Evolutionary conservation across 2,888 invertebrate species (phyloP), one percentile per base, ranked within the genome.

Genomic region (Ophioninae sp.): DNA sequence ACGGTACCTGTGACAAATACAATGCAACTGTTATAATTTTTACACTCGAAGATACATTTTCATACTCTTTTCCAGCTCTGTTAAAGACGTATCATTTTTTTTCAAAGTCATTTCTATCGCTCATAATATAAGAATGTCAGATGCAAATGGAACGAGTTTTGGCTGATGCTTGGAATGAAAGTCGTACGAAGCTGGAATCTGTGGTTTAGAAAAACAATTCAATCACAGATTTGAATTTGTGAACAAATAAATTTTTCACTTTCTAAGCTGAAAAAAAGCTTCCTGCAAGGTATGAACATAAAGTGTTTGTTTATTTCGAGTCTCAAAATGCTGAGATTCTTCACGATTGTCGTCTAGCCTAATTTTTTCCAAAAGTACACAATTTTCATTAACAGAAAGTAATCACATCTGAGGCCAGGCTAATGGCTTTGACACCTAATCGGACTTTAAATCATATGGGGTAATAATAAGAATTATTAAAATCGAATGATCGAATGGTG

Each of bases 1-100:
- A 99, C 1, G 99, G 99, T 86, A 99, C 98, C 97, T 98, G 89
- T 0, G 56, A 30, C 30, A 30, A 30, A 30, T 30, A 3, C 30
- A 3, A 30, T 30, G 30, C 30, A 3, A 30, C 30, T 65, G 7
- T 56, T n/a, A 20, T 41, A 20, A 7, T 57, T 21, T 39, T 39
- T 20, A 1, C 8, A 8, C 23, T 64, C n/a, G 13, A 6, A 30
- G 30, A 30, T 30, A 30, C 30, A 30, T 30, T 1, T 30, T 30
- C 30, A 30, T 30, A 30, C 6, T 62, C 30, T 5, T 8, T 62
- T 62, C 13, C 30, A n/a, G 23, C 23, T 21, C 10, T 30, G 62
- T 62, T 13, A 7, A 62, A 61, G 30, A 23, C 2, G 1, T 7
- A 23, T 62, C 17, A 61, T 8, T 7, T 2, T 7, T 10, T 44